Evolutionary conservation across 1,140 invertebrate species (phyloP), one percentile per base, ranked within the genome.

Genomic region (Calosoma granatense): DNA sequence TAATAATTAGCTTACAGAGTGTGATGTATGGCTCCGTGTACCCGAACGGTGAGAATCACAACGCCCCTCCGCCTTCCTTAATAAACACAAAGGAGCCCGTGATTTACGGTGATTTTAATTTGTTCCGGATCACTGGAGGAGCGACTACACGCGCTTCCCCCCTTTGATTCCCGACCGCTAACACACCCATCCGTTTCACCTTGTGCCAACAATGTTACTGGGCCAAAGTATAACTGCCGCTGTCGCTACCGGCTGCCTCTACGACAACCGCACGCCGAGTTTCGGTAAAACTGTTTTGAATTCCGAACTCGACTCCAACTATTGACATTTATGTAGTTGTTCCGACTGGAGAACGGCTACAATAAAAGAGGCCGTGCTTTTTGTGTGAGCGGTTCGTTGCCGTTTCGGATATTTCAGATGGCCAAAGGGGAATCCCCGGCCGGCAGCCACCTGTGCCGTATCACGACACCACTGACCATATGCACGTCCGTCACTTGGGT

Each of bases 31-130:
- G 58, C 58, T 54, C 54, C 43, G 26, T n/a, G 26, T 30, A 30
- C n/a, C n/a, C n/a, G n/a, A n/a, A n/a, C n/a, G n/a, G n/a, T n/a
- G n/a, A n/a, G n/a, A n/a, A n/a, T n/a, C n/a, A n/a, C n/a, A n/a
- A 14, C 26, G 14, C 26, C 6, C 26, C 26, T 14, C 26, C 26
- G 14, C 26, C 14, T 30, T 4, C 26, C 39, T 51, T 59, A 55
- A 52, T 59, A 54, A 22, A 51, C 41, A 54, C 57, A 56, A 23
- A 55, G 56, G 51, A 56, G 23, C 54, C 22, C 26, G 22, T 59
- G 54, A 59, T 59, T 59, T 59, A 59, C 54, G 43, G 51, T 22
- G 39, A 55, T 59, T 59, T 59, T 59, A 59, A 59, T 59, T 59
- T 59, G 58, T 55, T 59, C 54, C 12, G 39, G 58, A 55, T 59